phyloP scores from a whole-genome alignment of 2,797 vertebrate species.

The Heterohyrax brucei region DNA sequence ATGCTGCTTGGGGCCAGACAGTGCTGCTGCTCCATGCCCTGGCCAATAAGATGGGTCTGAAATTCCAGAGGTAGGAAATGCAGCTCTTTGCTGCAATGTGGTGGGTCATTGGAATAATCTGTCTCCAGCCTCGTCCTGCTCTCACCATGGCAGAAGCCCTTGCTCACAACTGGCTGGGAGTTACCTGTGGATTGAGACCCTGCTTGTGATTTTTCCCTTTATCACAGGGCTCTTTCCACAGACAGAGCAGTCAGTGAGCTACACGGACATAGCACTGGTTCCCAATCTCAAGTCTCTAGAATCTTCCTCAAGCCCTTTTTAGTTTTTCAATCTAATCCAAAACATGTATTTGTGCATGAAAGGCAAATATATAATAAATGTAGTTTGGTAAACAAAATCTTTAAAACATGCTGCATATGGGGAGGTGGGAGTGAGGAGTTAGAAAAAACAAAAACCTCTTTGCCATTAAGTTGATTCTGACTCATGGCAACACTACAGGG shows the following conservation, averaged over 20 bases:
- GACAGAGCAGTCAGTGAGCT: background rate
- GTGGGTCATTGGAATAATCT: conserved; percentile 10
- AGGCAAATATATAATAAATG: conserved; percentile 24
- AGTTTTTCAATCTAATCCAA: conserved; percentile 61
- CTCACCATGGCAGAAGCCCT: background rate
- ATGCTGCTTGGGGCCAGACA: conserved; percentile 99
- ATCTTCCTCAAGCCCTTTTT: conserved; percentile 37
- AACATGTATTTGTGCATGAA: background rate
- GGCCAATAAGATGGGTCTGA: conserved; percentile 99
- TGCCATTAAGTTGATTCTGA: too few species aligned
- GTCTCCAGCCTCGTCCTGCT: background rate
- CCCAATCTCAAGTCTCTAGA: background rate
- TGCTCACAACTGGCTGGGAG: background rate
- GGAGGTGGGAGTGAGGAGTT: background rate
- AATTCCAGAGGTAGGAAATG: conserved; percentile 95
- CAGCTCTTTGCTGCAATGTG: background rate
- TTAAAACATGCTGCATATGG: background rate
- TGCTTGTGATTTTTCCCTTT: background rate
- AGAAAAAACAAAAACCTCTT: background rate
- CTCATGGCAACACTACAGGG: too few species aligned
- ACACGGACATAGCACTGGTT: background rate
- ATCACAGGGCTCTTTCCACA: background rate
- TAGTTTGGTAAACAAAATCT: conserved; percentile 41
- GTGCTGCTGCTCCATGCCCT: conserved; percentile 98
- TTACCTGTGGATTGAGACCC: background rate